Percentiles rank a stretch among this genome's conserved stretches.
These are phyloP conservation scores for Stictocephala bisonia DNA, from an alignment of 2,888 invertebrate genomes.

Conservation along the genomic window DNA sequence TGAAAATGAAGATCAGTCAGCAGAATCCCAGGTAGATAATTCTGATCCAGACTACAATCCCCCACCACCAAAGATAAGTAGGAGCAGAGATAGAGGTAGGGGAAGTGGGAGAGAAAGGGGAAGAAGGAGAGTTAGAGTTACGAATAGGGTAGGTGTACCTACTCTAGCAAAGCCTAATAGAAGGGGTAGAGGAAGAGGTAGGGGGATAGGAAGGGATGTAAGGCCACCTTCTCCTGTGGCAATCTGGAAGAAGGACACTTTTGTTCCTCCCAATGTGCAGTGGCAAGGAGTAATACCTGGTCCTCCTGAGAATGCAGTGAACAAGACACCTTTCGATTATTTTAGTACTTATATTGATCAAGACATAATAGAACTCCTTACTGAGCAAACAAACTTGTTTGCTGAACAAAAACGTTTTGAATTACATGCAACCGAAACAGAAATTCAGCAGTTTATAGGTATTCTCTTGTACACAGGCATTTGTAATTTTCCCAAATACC, in stretches of 20 bases:
- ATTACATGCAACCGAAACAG: conserved; percentile 25
- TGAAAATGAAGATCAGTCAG: no score
- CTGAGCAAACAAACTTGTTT: conserved; percentile 42
- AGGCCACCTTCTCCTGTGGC: background rate
- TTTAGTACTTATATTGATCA: conserved; percentile 38
- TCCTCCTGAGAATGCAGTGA: conserved; percentile 35
- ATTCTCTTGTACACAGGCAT: conserved; percentile 51
- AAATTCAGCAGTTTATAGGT: conserved; percentile 44
- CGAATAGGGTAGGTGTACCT: no score
- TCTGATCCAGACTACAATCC: no score
- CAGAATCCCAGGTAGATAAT: no score
- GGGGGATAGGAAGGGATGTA: background rate
- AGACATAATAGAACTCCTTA: conserved; percentile 39
- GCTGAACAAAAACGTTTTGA: conserved; percentile 40
- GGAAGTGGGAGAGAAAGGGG: no score
- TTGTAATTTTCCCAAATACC: conserved; percentile 54
- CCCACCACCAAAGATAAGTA: no score
- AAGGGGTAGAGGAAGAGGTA: background rate
- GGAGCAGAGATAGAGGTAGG: no score
- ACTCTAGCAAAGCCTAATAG: no score
- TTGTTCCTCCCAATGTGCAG: background rate
- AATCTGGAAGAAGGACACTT: background rate
- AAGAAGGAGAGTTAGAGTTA: no score
- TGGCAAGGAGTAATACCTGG: conserved; percentile 41
- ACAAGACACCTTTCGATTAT: conserved; percentile 45